These are phyloP conservation scores for Drosophila parvula DNA, from an alignment of 1,140 invertebrate species.

Conservation along the genomic window DNA sequence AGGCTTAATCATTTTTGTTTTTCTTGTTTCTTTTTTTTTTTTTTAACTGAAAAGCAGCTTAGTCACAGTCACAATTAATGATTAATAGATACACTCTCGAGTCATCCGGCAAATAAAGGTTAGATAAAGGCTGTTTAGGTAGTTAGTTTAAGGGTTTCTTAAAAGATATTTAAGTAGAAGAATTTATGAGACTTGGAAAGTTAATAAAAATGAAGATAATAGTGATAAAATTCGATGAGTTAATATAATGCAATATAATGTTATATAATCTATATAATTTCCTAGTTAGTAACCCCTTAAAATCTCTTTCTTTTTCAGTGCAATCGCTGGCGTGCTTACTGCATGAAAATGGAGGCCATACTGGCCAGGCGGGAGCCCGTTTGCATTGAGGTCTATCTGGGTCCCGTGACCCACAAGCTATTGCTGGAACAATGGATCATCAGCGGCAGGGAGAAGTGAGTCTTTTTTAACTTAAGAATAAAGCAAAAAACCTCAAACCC, in stretches of 20 bases:
- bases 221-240: too few relatives aligned
- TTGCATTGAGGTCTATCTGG: constrained; percentile 83
- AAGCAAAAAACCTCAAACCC: not conserved
- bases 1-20: constrained; percentile 4
- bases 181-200: not conserved
- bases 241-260: too few relatives aligned
- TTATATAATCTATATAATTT: not conserved
- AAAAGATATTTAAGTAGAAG: not conserved
- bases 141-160: not conserved
- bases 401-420: constrained; percentile 79
- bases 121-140: not conserved
- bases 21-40: not conserved
- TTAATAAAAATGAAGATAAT: not conserved
- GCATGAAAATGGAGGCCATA: constrained; percentile 78
- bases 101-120: not conserved
- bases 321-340: constrained; percentile 80
- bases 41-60: not conserved
- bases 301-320: constrained; percentile 46
- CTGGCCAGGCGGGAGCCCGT: constrained; percentile 75
- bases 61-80: constrained; percentile 5
- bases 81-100: constrained; percentile 7
- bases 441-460: constrained; percentile 78
- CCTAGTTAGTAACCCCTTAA: not conserved
- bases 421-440: constrained; percentile 84
- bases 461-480: not conserved